phyloP scores from a whole-genome alignment of 2,113 vertebrate genomes.

The Anser brachyrhynchus region DNA sequence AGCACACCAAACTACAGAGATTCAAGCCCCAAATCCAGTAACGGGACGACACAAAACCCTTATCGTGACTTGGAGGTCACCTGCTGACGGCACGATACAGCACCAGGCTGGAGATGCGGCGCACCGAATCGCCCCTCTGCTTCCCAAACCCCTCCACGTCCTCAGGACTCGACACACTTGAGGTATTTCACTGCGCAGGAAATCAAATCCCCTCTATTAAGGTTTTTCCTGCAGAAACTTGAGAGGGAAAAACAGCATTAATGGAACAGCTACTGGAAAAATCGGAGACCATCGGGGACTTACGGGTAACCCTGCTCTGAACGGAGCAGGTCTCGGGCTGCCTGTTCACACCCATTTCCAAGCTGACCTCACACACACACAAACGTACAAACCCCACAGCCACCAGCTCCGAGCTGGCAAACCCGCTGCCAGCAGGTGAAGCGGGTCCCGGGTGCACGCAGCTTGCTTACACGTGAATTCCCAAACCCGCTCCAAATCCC shows the following conservation, averaged over 20 bases:
- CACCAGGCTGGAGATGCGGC: fast-evolving
- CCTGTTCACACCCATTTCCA: fast-evolving
- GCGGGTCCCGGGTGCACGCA: background rate
- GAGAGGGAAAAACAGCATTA: background rate
- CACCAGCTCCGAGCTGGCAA: background rate
- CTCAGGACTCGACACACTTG: background rate
- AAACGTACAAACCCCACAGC: background rate
- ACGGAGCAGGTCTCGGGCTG: background rate
- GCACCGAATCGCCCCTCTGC: background rate
- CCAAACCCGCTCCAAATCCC: slow-evolving; percentile 5
- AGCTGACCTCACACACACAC: background rate
- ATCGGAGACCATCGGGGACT: background rate
- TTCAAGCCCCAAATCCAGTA: background rate
- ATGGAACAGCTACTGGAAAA: background rate
- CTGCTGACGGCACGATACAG: fast-evolving
- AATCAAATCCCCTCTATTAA: background rate
- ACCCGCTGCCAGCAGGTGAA: background rate
- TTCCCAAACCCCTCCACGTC: background rate
- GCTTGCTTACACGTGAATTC: background rate
- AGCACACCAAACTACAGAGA: background rate
- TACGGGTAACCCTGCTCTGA: background rate
- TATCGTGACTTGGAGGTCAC: fast-evolving
- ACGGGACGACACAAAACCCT: background rate
- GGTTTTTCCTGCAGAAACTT: background rate
- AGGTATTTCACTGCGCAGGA: background rate